A percentile compares a stretch with the other conserved stretches of the same genome.
Evolutionary conservation across 2,113 vertebrate genomes (phyloP).

Genomic region (Oryzias melastigma): DNA sequence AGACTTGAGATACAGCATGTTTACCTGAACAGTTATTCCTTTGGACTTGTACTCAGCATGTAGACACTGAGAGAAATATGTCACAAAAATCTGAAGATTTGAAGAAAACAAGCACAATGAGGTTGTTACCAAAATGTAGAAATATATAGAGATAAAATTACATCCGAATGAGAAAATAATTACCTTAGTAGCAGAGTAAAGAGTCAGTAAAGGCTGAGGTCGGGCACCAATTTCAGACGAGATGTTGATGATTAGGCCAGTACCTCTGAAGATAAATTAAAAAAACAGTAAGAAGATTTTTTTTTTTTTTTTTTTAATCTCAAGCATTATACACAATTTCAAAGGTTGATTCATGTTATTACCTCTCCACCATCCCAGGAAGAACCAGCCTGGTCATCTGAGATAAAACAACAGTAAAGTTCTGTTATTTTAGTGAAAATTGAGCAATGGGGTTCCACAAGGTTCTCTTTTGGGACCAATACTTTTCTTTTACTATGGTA

Average conservation of each 20-base stretch:
- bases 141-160: neutral
- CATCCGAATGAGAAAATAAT: neutral
- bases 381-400: slow-evolving; percentile 77
- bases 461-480: too few relatives aligned
- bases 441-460: too few relatives aligned
- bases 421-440: too few relatives aligned
- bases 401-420: neutral
- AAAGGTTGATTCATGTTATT: slow-evolving; percentile 7
- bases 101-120: slow-evolving; percentile 1
- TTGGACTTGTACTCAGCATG: slow-evolving; percentile 72
- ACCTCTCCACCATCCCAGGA: slow-evolving; percentile 77
- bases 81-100: slow-evolving; percentile 71
- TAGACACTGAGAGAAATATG: slow-evolving; percentile 75
- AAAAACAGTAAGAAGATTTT: neutral
- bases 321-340: neutral
- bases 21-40: slow-evolving; percentile 81
- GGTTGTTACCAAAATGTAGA: neutral
- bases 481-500: too few relatives aligned
- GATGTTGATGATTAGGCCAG: slow-evolving; percentile 77
- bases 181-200: slow-evolving; percentile 78
- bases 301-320: neutral
- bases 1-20: neutral
- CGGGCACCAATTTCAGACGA: slow-evolving; percentile 62
- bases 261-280: slow-evolving; percentile 51
- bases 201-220: slow-evolving; percentile 72